phyloP scores from a whole-genome alignment of 2,888 invertebrate genomes.

The Lycocerus yunnanus region DNA sequence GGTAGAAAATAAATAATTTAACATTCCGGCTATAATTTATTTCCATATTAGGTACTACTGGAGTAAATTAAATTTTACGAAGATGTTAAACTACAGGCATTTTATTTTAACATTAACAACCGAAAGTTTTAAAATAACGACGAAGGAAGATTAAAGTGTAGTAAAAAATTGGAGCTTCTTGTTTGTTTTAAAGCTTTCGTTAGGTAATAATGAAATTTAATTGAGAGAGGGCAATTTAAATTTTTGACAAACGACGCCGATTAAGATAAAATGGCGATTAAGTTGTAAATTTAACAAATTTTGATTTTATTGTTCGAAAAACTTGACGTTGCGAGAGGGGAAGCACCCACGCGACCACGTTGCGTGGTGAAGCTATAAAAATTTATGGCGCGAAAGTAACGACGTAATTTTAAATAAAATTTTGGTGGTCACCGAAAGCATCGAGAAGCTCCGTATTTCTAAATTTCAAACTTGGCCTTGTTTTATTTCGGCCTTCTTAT shows the following conservation, averaged over 20 bases:
- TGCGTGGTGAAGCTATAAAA: not conserved
- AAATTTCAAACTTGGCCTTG: not conserved
- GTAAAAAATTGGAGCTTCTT: not conserved
- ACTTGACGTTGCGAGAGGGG: not conserved
- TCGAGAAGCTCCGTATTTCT: not conserved
- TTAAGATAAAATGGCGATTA: not conserved
- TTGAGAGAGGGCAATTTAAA: not conserved
- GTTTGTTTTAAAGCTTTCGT: not conserved
- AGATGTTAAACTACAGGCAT: not conserved
- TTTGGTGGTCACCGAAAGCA: not conserved
- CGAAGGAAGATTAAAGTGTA: constrained; percentile 9
- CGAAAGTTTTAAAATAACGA: constrained; percentile 17
- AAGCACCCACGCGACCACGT: not conserved
- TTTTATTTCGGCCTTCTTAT: not conserved
- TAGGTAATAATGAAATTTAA: not conserved
- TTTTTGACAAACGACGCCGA: not conserved
- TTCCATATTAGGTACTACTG: not conserved
- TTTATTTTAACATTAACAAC: constrained; percentile 14
- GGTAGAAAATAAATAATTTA: not conserved
- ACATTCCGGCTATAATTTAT: not conserved
- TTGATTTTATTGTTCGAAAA: not conserved
- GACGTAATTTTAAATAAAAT: not conserved
- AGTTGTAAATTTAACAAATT: not conserved
- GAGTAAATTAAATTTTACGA: not conserved
- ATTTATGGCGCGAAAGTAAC: not conserved